Conservation (phyloP, 2,797 vertebrate genomes). For the Rachycentron canadum region DNA sequence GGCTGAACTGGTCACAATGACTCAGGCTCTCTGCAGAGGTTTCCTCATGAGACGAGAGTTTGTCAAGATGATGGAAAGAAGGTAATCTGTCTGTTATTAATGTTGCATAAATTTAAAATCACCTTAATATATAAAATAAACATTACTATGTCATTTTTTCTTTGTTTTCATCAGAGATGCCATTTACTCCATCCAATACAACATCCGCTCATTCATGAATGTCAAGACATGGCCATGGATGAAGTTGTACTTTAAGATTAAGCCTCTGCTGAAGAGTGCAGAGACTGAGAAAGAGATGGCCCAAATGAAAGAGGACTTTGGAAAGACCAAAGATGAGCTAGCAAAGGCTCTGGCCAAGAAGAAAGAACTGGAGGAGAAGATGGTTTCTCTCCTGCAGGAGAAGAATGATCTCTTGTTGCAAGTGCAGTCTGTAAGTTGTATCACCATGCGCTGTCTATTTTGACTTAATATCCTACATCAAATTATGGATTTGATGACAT, state of each 20-base stretch:
- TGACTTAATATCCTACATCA: conserved; percentile 58
- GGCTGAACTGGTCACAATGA: conserved; percentile 87
- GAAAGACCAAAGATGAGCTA: conserved; percentile 89
- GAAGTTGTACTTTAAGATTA: conserved; percentile 95
- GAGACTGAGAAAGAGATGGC: conserved; percentile 94
- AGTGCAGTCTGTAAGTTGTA: conserved; percentile 81
- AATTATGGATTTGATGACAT: too few relatives aligned
- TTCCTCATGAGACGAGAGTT: conserved; percentile 88
- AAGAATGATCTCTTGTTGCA: conserved; percentile 91
- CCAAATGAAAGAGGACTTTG: conserved; percentile 92
- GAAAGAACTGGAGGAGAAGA: conserved; percentile 93
- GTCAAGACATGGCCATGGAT: conserved; percentile 97
- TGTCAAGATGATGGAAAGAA: conserved; percentile 88
- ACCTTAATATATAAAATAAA: too few relatives aligned
- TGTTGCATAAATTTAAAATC: too few relatives aligned
- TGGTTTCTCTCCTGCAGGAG: conserved; percentile 90
- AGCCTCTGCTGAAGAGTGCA: conserved; percentile 92
- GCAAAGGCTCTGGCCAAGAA: conserved; percentile 88
- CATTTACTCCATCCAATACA: conserved; percentile 84
- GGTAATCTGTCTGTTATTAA: conserved; percentile 31
- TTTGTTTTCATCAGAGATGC: conserved; percentile 51
- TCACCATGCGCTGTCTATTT: conserved; percentile 61
- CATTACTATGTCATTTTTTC: too few relatives aligned
- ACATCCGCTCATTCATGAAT: conserved; percentile 92
- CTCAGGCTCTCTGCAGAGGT: conserved; percentile 88